These are phyloP conservation scores for Melanotaenia boesemani DNA, from an alignment of 2,797 vertebrate genomes.

Conservation along the genomic window DNA sequence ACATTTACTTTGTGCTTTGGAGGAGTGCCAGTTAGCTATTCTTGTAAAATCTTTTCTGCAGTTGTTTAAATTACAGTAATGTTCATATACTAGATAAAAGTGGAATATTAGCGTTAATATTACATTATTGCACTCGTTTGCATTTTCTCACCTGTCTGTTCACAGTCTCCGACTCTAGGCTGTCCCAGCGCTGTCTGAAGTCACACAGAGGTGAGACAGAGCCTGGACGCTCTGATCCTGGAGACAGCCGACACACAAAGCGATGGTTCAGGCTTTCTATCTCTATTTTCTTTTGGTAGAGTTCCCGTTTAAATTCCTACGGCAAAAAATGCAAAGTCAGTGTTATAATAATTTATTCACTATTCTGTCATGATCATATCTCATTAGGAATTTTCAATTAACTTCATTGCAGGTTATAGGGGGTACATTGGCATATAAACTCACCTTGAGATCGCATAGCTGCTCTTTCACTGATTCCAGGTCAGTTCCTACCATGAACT, in stretches of 20 bases:
- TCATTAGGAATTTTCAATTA: neutral
- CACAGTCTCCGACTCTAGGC: conserved; percentile 87
- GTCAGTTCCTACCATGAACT: conserved; percentile 87
- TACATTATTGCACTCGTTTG: neutral
- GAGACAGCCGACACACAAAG: conserved; percentile 81
- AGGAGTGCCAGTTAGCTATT: neutral
- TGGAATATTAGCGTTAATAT: neutral
- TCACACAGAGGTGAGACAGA: conserved; percentile 75
- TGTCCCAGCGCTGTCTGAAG: conserved; percentile 89
- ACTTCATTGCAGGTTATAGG: neutral
- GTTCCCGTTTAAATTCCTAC: conserved; percentile 90
- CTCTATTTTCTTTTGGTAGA: conserved; percentile 92
- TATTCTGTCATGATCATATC: neutral
- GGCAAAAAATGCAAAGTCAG: conserved; percentile 1
- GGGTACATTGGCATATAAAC: conserved; percentile 2
- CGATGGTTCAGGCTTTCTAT: conserved; percentile 89
- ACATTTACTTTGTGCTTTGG: neutral
- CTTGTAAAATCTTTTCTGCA: neutral
- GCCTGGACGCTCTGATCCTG: conserved; percentile 69
- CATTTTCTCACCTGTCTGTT: conserved; percentile 84
- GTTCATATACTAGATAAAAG: neutral
- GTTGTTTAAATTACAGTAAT: neutral
- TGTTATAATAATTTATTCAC: neutral
- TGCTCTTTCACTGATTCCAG: conserved; percentile 88
- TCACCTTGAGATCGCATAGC: conserved; percentile 89